These are phyloP conservation scores for Chiloscyllium punctatum DNA, from an alignment of 2,797 vertebrate genomes.

Conservation along the genomic window DNA sequence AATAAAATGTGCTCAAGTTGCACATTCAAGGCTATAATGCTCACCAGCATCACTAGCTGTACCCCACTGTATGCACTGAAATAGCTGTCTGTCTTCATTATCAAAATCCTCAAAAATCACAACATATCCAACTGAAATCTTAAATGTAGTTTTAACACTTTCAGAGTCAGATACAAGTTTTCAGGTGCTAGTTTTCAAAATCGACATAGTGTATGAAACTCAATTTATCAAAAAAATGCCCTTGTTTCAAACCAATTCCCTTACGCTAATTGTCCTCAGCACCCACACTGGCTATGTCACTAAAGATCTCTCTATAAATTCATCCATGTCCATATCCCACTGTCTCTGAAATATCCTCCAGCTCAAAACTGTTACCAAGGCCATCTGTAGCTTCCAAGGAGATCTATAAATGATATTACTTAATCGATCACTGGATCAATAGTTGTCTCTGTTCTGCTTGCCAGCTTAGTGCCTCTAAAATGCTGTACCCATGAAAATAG, in stretches of 20 bases:
- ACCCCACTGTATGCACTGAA: background rate
- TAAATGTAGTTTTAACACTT: background rate
- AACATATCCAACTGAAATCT: background rate
- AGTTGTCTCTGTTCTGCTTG: background rate
- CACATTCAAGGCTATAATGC: background rate
- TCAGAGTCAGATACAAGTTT: background rate
- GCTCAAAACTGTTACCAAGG: background rate
- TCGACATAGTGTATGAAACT: background rate
- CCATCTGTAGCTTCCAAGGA: background rate
- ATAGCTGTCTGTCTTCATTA: background rate
- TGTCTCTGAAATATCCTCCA: background rate
- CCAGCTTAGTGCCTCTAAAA: background rate
- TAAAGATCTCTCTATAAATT: background rate
- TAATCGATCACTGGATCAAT: background rate
- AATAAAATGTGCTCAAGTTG: background rate
- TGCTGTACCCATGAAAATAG: background rate
- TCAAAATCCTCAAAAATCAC: background rate
- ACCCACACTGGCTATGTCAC: background rate
- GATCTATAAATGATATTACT: background rate
- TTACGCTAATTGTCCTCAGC: background rate
- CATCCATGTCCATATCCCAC: background rate
- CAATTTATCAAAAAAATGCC: background rate
- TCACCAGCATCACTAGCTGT: background rate
- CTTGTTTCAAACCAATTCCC: background rate
- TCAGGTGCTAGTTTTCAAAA: background rate